Evolutionary conservation across 2,797 vertebrate species (phyloP).

Genomic region (Parambassis ranga): DNA sequence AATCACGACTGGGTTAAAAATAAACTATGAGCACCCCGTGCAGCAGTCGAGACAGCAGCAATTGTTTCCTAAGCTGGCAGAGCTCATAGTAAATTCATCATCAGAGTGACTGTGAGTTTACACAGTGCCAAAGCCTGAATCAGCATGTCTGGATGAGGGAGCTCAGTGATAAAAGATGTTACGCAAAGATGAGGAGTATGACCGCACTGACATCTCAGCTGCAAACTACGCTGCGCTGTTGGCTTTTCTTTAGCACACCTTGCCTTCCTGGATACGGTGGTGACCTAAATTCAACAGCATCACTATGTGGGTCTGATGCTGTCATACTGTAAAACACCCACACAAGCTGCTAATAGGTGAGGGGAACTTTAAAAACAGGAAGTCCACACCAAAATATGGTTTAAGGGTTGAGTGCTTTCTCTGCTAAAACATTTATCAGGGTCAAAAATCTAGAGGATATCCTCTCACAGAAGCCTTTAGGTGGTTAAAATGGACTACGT

Average conservation of each 20-base stretch:
- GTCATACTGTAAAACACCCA: background rate
- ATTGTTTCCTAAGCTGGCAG: conserved; percentile 45
- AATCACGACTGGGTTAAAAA: conserved; percentile 72
- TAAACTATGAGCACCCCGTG: conserved; percentile 48
- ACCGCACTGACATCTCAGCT: background rate
- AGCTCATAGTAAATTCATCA: conserved; percentile 42
- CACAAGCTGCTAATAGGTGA: background rate
- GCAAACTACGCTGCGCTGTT: background rate
- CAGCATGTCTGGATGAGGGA: conserved; percentile 35
- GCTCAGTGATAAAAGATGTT: background rate
- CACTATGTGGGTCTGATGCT: background rate
- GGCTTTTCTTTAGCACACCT: background rate
- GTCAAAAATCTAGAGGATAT: conserved; percentile 51
- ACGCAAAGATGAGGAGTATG: background rate
- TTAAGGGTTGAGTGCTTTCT: conserved; percentile 24
- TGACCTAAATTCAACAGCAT: background rate
- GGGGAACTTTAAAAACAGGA: conserved; percentile 28
- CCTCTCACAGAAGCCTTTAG: conserved; percentile 22
- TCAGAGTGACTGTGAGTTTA: conserved; percentile 43
- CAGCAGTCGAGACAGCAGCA: conserved; percentile 36
- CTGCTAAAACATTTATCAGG: conserved; percentile 17
- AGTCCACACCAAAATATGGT: conserved; percentile 8
- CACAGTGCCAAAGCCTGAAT: conserved; percentile 38
- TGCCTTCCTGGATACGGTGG: no score
- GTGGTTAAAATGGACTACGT: conserved; percentile 2